These are phyloP conservation scores for Neocrepidodera transversa DNA, from an alignment of 2,888 invertebrate species.

Conservation along the genomic window DNA sequence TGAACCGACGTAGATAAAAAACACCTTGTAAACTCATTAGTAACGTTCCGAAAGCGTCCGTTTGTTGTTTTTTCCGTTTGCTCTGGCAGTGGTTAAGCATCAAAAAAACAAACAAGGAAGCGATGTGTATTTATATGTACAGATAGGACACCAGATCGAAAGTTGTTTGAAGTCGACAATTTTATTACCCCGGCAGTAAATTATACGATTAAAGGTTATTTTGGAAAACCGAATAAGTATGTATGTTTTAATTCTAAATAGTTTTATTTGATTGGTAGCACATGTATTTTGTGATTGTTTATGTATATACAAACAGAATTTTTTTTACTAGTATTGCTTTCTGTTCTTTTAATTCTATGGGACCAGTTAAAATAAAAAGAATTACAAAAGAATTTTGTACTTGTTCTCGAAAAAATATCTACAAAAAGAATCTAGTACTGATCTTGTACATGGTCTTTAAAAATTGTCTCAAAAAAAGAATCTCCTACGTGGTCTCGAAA, in stretches of 20 bases:
- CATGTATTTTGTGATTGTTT: no score
- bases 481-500: no score
- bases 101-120: constrained; percentile 5
- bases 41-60: background rate
- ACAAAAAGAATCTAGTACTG: no score
- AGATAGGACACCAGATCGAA: constrained; percentile 1
- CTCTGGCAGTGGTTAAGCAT: constrained; percentile 5
- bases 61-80: background rate
- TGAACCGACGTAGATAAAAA: background rate
- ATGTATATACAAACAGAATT: no score
- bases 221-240: background rate
- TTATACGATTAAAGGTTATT: background rate
- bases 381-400: no score
- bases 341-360: no score
- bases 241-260: background rate
- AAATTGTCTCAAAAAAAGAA: no score
- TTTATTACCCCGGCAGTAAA: background rate
- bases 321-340: no score
- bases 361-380: no score
- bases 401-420: no score
- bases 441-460: no score
- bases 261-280: no score
- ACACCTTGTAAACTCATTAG: background rate
- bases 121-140: background rate
- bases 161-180: constrained; percentile 1